A percentile compares a stretch with the other conserved stretches of the same genome.
phyloP scores from a whole-genome alignment of 2,113 vertebrate species.

The Cariama cristata region DNA sequence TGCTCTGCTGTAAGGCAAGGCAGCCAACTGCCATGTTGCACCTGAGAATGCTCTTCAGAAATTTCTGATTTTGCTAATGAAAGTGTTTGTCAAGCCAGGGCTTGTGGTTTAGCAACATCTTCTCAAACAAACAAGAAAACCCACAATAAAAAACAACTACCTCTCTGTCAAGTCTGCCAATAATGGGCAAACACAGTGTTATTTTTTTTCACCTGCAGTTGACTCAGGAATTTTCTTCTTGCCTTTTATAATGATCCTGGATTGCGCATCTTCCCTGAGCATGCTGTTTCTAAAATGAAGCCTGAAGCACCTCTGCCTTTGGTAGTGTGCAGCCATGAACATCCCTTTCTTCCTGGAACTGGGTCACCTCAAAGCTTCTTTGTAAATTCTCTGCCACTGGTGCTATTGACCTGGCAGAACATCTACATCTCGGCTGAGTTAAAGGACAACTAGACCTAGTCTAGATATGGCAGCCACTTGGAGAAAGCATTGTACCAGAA shows the following conservation, averaged over 20 bases:
- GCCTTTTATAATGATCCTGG: neutral
- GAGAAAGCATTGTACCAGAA: neutral
- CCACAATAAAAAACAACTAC: neutral
- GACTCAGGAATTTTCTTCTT: neutral
- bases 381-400: neutral
- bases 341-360: neutral
- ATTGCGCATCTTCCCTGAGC: neutral
- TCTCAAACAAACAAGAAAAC: conserved; percentile 1
- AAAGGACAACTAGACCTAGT: neutral
- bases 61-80: neutral
- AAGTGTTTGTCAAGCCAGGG: neutral
- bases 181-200: neutral
- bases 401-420: neutral
- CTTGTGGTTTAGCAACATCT: conserved; percentile 9
- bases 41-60: conserved; percentile 44
- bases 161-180: neutral
- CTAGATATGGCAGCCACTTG: neutral
- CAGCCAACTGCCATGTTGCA: neutral
- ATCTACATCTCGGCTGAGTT: neutral
- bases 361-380: neutral
- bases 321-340: neutral
- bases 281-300: neutral
- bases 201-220: neutral
- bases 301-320: neutral
- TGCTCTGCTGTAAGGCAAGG: neutral